Conservation (phyloP, 2,797 vertebrate genomes). For the Chrosomus eos region DNA sequence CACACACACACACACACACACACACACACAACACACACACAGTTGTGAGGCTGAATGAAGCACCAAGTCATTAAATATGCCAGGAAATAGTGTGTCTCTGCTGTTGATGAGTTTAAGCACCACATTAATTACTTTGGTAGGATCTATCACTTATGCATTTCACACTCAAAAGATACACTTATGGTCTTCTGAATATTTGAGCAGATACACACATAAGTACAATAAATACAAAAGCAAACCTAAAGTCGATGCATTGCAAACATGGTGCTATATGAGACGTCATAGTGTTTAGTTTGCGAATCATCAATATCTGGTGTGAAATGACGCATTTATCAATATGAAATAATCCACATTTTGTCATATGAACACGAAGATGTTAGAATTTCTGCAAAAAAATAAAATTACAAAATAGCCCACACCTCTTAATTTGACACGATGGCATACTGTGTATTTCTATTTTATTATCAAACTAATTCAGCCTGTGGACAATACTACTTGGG, state of each 20-base stretch:
- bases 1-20: constrained; percentile 12
- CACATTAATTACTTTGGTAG: background rate
- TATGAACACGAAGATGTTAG: background rate
- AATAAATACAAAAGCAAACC: background rate
- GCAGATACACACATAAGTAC: background rate
- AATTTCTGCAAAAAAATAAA: background rate
- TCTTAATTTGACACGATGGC: background rate
- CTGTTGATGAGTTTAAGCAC: background rate
- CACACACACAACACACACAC: background rate
- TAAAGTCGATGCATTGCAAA: background rate
- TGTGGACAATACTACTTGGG: background rate
- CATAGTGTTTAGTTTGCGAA: background rate
- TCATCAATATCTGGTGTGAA: background rate
- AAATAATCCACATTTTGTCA: background rate
- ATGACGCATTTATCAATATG: too few species aligned
- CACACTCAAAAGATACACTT: background rate
- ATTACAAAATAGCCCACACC: background rate
- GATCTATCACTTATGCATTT: constrained; percentile 14
- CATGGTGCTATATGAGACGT: background rate
- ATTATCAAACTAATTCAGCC: constrained; percentile 14
- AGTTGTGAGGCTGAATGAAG: background rate
- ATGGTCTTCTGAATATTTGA: background rate
- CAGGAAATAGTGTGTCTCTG: background rate
- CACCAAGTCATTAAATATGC: constrained; percentile 14
- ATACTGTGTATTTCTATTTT: constrained; percentile 7